phyloP scores from a whole-genome alignment of 2,113 vertebrate genomes.

The Tetraodon nigroviridis region DNA sequence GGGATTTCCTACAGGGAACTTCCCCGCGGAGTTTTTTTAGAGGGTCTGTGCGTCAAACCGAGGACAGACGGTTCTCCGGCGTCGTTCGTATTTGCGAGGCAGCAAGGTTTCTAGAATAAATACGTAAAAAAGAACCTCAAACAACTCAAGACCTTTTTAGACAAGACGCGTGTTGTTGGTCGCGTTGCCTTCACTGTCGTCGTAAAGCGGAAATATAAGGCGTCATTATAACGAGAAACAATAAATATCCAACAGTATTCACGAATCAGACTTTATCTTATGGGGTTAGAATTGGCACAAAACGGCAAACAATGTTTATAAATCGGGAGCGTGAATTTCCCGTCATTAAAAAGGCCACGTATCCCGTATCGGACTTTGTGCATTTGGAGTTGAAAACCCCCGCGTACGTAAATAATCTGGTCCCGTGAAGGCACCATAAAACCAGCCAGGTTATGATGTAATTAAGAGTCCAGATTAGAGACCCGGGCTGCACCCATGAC shows the following conservation, averaged over 20 bases:
- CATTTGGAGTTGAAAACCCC: too few species aligned
- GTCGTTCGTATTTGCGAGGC: conserved; percentile 7
- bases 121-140: not conserved
- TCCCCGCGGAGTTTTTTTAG: conserved; percentile 65
- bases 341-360: too few species aligned
- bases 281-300: too few species aligned
- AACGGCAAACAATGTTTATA: too few species aligned
- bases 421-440: too few species aligned
- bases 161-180: too few species aligned
- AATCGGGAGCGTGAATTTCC: too few species aligned
- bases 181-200: conserved; percentile 17
- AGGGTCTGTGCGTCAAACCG: conserved; percentile 49
- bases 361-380: too few species aligned
- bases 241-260: too few species aligned
- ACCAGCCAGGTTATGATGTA: not conserved
- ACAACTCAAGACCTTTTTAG: conserved; percentile 1
- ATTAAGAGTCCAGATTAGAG: not conserved
- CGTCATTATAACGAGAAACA: not conserved
- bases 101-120: conserved; percentile 3
- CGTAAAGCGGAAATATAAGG: conserved; percentile 6
- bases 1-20: conserved; percentile 70
- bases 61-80: conserved; percentile 26
- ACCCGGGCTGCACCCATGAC: conserved; percentile 5
- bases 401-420: too few species aligned
- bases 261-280: too few species aligned